Base-by-base conservation (phyloP, 2,888 invertebrate species). In the Drosophila maculinotata region DNA sequence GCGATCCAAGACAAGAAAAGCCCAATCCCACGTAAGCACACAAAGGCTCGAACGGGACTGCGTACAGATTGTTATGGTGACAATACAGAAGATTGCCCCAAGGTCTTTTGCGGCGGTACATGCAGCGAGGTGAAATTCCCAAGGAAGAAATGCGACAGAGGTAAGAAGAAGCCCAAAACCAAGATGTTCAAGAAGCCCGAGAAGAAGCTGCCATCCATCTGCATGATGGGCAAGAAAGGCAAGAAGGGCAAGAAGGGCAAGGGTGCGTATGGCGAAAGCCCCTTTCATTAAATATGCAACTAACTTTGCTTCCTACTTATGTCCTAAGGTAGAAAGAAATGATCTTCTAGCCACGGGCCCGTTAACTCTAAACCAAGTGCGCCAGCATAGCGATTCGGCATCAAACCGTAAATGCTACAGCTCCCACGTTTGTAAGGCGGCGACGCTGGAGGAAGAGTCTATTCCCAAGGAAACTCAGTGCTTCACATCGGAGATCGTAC, bases 251-350 rank as follows among this genome's bases (percentile, higher is more conserved):
- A 57, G 14, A 8, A 35, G 1, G 39, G 4, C 7, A 38, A 67
- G 48, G 67, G 78, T 77, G 47, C 15, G 44, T 60, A 41, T 17
- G 12, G 7, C 17, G 5, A 30, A 8, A 14, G 0, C 6, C 1
- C 0, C n/a, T 9, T 0, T 4, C 2, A 5, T 12, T 10, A 1
- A 4, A 5, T 10, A 2, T 14, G 17, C 14, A 15, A 28, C 56
- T 64, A 76, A 58, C 31, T 14, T 0, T 10, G 14, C 12, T 31
- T 38, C 1, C 8, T 15, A 23, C 39, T 63, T 56, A 30, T 74
- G 56, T 44, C 33, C 62, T 45, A 82, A 87, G 88, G 79, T 68
- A 88, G 85, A 79, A 88, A 62, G 57, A 87, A 73, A 41, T 82
- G 48, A 54, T n/a, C 60, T 75, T n/a, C 49, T 67, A n/a, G 12